phyloP scores from a whole-genome alignment of 1,140 invertebrate genomes.

The Pogonognathellus flavescens region DNA sequence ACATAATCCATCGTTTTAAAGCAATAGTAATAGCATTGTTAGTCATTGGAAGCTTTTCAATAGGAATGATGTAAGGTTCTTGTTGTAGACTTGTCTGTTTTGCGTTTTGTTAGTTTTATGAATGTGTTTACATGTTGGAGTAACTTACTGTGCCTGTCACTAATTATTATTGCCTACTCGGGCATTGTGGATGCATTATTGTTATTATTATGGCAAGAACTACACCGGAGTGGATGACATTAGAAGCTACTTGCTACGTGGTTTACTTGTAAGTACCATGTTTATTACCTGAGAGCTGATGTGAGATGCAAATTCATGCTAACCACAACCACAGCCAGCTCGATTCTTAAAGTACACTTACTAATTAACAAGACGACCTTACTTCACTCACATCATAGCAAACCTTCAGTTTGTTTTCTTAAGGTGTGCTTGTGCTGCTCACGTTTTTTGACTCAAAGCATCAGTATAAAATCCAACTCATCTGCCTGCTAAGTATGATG shows the following conservation, averaged over 20 bases:
- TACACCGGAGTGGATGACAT: neutral
- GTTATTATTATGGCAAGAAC: conserved; percentile 37
- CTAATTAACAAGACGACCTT: conserved; percentile 36
- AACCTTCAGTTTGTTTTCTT: conserved; percentile 29
- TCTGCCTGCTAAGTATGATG: neutral
- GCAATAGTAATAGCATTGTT: too few relatives aligned
- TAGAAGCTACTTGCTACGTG: too few relatives aligned
- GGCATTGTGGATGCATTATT: conserved; percentile 40
- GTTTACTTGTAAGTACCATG: neutral
- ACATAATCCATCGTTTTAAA: too few relatives aligned
- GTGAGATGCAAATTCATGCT: neutral
- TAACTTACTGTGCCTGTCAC: conserved; percentile 1
- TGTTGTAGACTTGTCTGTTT: neutral
- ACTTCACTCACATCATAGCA: conserved; percentile 14
- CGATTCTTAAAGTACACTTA: conserved; percentile 31
- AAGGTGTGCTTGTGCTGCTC: conserved; percentile 26
- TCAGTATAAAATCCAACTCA: neutral
- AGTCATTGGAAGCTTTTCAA: neutral
- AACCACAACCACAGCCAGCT: neutral
- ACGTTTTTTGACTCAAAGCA: neutral
- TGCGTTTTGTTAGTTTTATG: neutral
- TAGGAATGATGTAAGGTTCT: neutral
- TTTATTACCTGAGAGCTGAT: neutral
- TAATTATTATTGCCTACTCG: conserved; percentile 49
- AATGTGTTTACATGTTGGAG: neutral